Base-by-base conservation (phyloP, 1,140 invertebrate genomes). In the Saccostrea glomerata region DNA sequence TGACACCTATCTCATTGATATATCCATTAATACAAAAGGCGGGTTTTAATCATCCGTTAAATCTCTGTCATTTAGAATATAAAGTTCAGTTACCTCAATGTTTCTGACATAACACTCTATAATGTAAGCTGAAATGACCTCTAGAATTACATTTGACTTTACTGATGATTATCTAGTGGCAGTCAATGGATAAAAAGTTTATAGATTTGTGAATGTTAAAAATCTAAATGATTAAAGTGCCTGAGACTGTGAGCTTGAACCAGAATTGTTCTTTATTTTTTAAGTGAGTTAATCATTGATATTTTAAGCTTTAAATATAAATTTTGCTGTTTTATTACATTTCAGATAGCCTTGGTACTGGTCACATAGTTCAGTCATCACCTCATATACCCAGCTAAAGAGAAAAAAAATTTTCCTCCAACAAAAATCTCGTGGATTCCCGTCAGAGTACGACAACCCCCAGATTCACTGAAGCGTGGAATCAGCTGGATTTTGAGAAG, bases 41-140 rank as follows among this genome's bases (percentile, higher is more conserved):
- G 11, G 23, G 25, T 30, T 15, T 77, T 77, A 15, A 77, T 77
- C 70, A 30, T 3, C 30, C 25, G 25, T 77, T 77, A 77, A 77
- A 77, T 77, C 70, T 77, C 30, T 30, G 23, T 30, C 70, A 25
- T 36, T 30, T 25, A 77, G 70, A 30, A 77, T 36, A 15, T 77
- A 36, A 77, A 77, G 70, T 77, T 77, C 70, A 77, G 25, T 77
- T 30, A 77, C 70, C 70, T 36, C 12, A 30, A 13, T 66, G 12
- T 30, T 36, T 77, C 30, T 30, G 70, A 36, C 25, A 30, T 25
- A 30, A 20, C 30, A 17, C 2, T 17, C 23, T 12, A 77, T 77
- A 36, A 36, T 77, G 25, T 77, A 36, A 36, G 70, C 70, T 77
- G 70, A 77, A 77, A 77, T 77, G 70, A 77, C 70, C 70, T 77